Evolutionary conservation across 2,888 invertebrate genomes (phyloP).

Genomic region (Tortrix viridana): DNA sequence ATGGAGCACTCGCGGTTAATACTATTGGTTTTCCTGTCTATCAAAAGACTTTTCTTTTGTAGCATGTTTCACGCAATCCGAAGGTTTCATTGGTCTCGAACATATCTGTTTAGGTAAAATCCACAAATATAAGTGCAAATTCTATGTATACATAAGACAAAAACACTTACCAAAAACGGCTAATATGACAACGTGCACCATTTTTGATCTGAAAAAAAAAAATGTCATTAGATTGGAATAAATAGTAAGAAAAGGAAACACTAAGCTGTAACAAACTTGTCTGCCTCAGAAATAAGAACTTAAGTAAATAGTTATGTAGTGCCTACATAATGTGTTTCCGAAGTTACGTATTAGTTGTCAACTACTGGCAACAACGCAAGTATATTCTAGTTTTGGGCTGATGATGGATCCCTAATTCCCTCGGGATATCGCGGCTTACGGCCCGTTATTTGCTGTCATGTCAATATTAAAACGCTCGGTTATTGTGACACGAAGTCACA

Average conservation of each 20-base stretch:
- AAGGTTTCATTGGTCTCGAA: too few species aligned
- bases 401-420: constrained; percentile 36
- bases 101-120: too few species aligned
- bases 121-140: too few species aligned
- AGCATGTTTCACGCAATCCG: too few species aligned
- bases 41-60: too few species aligned
- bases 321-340: constrained; percentile 25
- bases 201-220: constrained; percentile 41
- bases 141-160: too few species aligned
- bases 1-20: too few species aligned
- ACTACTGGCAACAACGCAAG: constrained; percentile 24
- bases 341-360: constrained; percentile 36
- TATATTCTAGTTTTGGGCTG: constrained; percentile 20
- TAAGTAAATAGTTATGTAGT: neutral
- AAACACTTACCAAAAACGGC: constrained; percentile 43
- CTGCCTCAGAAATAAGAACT: constrained; percentile 7
- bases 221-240: constrained; percentile 3
- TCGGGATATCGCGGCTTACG: constrained; percentile 27
- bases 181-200: constrained; percentile 41
- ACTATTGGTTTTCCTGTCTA: too few species aligned
- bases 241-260: constrained; percentile 16
- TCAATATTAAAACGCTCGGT: constrained; percentile 29
- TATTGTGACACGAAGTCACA: constrained; percentile 17
- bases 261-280: constrained; percentile 9
- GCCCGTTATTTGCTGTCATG: constrained; percentile 30